Evolutionary conservation across 1,140 invertebrate genomes (phyloP).

Genomic region (Spodoptera litura): DNA sequence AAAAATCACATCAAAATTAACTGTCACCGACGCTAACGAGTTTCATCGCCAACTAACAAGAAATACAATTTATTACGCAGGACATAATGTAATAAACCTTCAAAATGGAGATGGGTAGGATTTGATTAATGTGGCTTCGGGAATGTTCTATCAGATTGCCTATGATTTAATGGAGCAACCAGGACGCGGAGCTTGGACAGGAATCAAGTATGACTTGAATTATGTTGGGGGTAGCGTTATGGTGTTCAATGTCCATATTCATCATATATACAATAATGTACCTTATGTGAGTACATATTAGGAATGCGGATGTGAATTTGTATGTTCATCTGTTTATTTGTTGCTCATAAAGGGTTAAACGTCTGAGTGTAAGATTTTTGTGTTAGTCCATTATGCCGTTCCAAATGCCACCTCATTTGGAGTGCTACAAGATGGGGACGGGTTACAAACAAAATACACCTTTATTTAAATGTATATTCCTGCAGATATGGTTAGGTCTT

Average conservation of each 20-base stretch:
- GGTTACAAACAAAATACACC: too few relatives aligned
- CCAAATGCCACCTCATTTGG: too few relatives aligned
- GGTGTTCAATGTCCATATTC: not conserved
- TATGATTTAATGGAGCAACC: slow-evolving; percentile 37
- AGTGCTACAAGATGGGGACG: too few relatives aligned
- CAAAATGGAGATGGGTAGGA: not conserved
- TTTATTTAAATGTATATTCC: too few relatives aligned
- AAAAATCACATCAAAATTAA: slow-evolving; percentile 1
- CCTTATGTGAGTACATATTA: too few relatives aligned
- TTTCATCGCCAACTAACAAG: not conserved
- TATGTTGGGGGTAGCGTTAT: not conserved
- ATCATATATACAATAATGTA: too few relatives aligned
- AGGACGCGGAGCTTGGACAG: slow-evolving; percentile 8
- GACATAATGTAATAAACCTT: slow-evolving; percentile 27
- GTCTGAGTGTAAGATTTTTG: too few relatives aligned
- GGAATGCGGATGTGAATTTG: too few relatives aligned
- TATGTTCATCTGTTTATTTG: not conserved
- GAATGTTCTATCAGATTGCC: slow-evolving; percentile 5
- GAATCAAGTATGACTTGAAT: slow-evolving; percentile 13
- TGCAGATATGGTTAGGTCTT: too few relatives aligned
- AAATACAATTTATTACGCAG: slow-evolving; percentile 20
- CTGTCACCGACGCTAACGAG: slow-evolving; percentile 8
- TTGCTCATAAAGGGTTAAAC: too few relatives aligned
- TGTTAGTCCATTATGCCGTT: too few relatives aligned
- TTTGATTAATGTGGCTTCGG: slow-evolving; percentile 34